A percentile compares a stretch with the other conserved stretches of the same genome.
These are phyloP conservation scores for Zoanthus solanderi DNA, from an alignment of 92 coral and sea anemone genomes.

Conservation along the genomic window DNA sequence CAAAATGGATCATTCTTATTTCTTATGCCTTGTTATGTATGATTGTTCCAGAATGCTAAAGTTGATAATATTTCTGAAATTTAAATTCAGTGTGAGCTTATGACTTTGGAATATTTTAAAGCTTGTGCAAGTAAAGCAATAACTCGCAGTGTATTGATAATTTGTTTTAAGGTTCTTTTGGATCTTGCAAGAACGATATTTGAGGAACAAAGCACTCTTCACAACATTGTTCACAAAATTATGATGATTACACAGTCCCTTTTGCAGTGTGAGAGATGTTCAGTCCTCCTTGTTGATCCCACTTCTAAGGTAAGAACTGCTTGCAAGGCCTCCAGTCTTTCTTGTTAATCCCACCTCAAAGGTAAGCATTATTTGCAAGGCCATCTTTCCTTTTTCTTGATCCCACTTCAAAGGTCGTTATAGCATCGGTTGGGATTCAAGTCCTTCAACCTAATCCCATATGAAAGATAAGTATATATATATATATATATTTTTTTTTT, in stretches of 20 bases:
- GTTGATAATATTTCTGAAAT: no score
- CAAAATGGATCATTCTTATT: no score
- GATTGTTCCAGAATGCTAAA: no score
- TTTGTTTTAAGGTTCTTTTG: constrained; percentile 82
- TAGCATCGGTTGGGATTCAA: constrained; percentile 92
- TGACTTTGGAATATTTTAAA: no score
- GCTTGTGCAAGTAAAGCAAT: no score
- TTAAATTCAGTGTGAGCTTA: no score
- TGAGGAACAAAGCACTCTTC: constrained; percentile 96
- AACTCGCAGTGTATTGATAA: no score
- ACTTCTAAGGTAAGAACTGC: constrained; percentile 83
- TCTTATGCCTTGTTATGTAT: no score
- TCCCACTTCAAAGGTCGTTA: constrained; percentile 90
- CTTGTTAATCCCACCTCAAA: constrained; percentile 91
- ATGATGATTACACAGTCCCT: constrained; percentile 99
- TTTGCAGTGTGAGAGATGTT: constrained; percentile 97
- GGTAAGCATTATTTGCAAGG: constrained; percentile 92
- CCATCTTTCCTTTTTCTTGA: constrained; percentile 87
- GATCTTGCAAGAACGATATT: constrained; percentile 99
- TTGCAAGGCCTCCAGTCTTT: constrained; percentile 91
- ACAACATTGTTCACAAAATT: constrained; percentile 98
- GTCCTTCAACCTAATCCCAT: constrained; percentile 82
- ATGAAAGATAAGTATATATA: constrained; percentile 73
- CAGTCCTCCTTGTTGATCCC: constrained; percentile 95
- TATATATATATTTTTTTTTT: no score